Conservation (phyloP, 2,797 vertebrate genomes). For the Hyperoplus immaculatus region DNA sequence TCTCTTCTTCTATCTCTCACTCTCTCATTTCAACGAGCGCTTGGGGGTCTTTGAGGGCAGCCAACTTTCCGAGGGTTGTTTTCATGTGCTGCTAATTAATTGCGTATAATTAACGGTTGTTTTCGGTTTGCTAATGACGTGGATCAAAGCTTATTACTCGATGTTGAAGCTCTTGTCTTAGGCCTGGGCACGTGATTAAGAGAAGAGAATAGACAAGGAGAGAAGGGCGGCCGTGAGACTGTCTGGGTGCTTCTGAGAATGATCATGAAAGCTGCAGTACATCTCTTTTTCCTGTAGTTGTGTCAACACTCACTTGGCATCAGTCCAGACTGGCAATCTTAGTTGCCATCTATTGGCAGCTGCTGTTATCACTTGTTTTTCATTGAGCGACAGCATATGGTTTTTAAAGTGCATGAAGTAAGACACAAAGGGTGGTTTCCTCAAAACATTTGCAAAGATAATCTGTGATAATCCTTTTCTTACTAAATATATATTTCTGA, state of each 20-base stretch:
- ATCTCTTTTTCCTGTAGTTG: conserved; percentile 24
- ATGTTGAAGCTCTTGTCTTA: conserved; percentile 62
- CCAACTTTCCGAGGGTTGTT: conserved; percentile 74
- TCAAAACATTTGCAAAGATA: conserved; percentile 16
- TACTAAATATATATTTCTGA: conserved; percentile 17
- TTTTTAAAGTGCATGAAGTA: conserved; percentile 27
- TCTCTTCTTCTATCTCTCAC: not conserved
- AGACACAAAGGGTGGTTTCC: conserved; percentile 20
- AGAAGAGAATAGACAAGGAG: conserved; percentile 18
- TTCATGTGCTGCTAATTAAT: conserved; percentile 77
- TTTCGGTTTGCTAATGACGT: conserved; percentile 78
- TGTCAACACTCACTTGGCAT: conserved; percentile 64
- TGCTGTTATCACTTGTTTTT: conserved; percentile 52
- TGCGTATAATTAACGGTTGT: conserved; percentile 81
- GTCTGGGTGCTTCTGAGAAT: conserved; percentile 12
- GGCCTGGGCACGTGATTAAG: conserved; percentile 36
- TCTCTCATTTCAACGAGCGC: conserved; percentile 35
- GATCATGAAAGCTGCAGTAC: conserved; percentile 16
- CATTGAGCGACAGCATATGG: conserved; percentile 18
- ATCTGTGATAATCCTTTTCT: conserved; percentile 23
- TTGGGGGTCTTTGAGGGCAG: conserved; percentile 57
- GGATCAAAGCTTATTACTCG: conserved; percentile 73
- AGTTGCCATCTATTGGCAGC: conserved; percentile 55
- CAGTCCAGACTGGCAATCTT: conserved; percentile 49
- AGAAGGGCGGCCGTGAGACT: conserved; percentile 8